A percentile compares a stretch with the other conserved stretches of the same genome.
Conservation (phyloP, 2,888 invertebrate species). For the Lordiphosa fenestrarum region DNA sequence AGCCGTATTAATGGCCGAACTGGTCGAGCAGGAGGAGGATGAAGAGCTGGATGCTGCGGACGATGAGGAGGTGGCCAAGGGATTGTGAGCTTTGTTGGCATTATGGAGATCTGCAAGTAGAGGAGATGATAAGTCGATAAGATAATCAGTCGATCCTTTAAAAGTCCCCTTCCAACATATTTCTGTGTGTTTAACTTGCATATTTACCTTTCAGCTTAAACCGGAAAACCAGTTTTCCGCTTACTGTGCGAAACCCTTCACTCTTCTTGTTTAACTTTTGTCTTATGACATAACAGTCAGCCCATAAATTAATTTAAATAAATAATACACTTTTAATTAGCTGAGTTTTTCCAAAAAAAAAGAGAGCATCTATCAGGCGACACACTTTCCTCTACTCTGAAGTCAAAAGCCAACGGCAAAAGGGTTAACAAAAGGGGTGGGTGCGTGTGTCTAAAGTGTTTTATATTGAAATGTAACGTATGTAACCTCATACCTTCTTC, state of each 20-base stretch:
- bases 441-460: slow-evolving; percentile 47
- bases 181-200: slow-evolving; percentile 27
- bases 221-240: slow-evolving; percentile 53
- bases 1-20: slow-evolving; percentile 65
- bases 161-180: background rate
- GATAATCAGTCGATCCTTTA: too few relatives aligned
- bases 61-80: slow-evolving; percentile 61
- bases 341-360: slow-evolving; percentile 26
- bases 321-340: slow-evolving; percentile 74
- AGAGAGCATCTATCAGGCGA: too few relatives aligned
- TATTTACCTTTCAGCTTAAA: slow-evolving; percentile 55
- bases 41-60: slow-evolving; percentile 64
- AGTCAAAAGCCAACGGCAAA: slow-evolving; percentile 15
- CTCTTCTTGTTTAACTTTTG: slow-evolving; percentile 52
- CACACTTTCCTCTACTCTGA: slow-evolving; percentile 5
- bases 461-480: slow-evolving; percentile 56
- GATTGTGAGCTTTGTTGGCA: slow-evolving; percentile 32
- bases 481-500: slow-evolving; percentile 15
- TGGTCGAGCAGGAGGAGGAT: slow-evolving; percentile 65
- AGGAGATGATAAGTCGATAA: too few relatives aligned
- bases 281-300: slow-evolving; percentile 40
- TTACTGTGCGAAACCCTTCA: slow-evolving; percentile 2
- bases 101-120: slow-evolving; percentile 54
- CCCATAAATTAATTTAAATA: slow-evolving; percentile 60
- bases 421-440: slow-evolving; percentile 28